phyloP scores from a whole-genome alignment of 92 coral and sea anemone species.

The Chrysogorgia sp. region DNA sequence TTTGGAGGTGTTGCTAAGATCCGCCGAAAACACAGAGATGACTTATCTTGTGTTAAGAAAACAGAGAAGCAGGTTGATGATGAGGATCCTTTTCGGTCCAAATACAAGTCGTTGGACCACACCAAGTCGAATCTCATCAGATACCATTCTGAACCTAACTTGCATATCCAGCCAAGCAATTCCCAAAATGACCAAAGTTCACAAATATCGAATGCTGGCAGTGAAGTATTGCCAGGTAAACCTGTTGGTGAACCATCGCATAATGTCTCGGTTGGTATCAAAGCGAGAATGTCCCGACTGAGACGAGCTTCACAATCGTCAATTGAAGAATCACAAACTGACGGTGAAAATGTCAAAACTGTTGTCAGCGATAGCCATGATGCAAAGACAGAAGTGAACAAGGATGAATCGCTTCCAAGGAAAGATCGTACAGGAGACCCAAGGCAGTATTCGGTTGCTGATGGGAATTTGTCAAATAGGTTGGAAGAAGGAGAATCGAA shows the following conservation, averaged over 20 bases:
- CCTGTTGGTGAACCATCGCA: constrained; percentile 12
- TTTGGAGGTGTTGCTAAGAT: constrained; percentile 23
- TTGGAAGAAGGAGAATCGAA: too few relatives aligned
- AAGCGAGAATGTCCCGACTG: constrained; percentile 23
- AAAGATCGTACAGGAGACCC: neutral
- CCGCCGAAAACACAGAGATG: constrained; percentile 10
- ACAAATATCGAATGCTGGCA: neutral
- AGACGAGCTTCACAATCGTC: constrained; percentile 16
- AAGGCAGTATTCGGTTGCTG: too few relatives aligned
- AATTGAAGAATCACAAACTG: constrained; percentile 8
- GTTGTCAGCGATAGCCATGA: neutral
- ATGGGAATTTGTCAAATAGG: neutral
- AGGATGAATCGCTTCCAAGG: neutral
- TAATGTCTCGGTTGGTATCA: constrained; percentile 27
- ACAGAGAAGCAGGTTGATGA: neutral
- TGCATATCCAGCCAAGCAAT: neutral
- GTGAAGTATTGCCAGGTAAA: neutral
- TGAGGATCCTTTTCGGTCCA: neutral
- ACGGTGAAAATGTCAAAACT: neutral
- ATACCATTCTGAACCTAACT: neutral
- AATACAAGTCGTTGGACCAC: neutral
- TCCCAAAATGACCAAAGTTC: neutral
- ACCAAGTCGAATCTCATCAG: neutral
- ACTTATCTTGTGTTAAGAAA: neutral
- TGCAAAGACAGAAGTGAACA: neutral